Percentiles rank a stretch among this genome's conserved stretches.
phyloP scores from a whole-genome alignment of 2,888 invertebrate genomes.

The Tineola bisselliella region DNA sequence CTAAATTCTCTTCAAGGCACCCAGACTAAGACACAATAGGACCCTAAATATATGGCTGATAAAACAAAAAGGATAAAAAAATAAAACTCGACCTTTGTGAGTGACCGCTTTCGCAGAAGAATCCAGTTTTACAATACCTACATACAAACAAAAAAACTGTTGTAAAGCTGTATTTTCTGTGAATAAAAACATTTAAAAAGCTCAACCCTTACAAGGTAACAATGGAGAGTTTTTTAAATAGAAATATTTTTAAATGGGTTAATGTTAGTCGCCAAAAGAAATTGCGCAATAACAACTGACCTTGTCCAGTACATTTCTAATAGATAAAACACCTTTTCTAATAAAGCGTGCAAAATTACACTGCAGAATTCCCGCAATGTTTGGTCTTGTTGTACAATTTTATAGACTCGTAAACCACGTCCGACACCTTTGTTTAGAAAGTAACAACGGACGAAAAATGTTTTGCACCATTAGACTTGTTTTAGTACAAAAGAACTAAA shows the following conservation, averaged over 20 bases:
- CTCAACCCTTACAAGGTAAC: conserved; percentile 51
- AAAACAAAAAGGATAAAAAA: conserved; percentile 49
- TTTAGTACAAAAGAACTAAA: conserved; percentile 43
- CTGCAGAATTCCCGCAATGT: conserved; percentile 53
- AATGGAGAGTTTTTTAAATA: conserved; percentile 37
- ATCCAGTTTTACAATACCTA: conserved; percentile 20
- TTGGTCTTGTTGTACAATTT: conserved; percentile 56
- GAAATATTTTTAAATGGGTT: conserved; percentile 39
- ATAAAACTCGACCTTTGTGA: conserved; percentile 48
- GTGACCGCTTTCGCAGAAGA: conserved; percentile 57
- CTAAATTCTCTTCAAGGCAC: conserved; percentile 51
- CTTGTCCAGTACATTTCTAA: neutral
- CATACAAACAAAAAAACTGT: conserved; percentile 30
- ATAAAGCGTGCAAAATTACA: conserved; percentile 25
- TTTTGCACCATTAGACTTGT: conserved; percentile 47
- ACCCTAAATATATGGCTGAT: conserved; percentile 58
- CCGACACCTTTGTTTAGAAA: conserved; percentile 50
- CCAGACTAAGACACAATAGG: conserved; percentile 52
- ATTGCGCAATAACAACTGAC: neutral
- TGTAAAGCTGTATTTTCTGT: conserved; percentile 28
- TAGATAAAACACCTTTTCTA: conserved; percentile 24
- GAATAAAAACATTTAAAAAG: conserved; percentile 31
- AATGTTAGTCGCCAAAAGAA: conserved; percentile 18
- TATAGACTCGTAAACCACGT: conserved; percentile 62
- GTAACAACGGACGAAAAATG: conserved; percentile 46